Conservation (phyloP, 2,888 invertebrate species). For the Andricus quercusramuli region DNA sequence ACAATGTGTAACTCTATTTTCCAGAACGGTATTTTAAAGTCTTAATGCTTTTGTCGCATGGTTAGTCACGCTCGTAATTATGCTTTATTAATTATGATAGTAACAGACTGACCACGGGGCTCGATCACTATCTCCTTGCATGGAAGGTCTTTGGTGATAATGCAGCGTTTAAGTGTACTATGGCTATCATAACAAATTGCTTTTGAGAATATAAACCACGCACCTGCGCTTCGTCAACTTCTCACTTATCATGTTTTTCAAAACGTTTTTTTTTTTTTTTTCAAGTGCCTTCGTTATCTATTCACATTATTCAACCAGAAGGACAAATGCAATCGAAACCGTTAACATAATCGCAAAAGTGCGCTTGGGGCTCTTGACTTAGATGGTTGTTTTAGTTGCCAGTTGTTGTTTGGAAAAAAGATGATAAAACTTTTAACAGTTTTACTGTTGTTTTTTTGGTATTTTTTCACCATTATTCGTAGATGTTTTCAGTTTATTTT, state of each 20-base stretch:
- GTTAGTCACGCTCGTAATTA: slow-evolving; percentile 53
- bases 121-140: slow-evolving; percentile 43
- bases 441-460: too few species aligned
- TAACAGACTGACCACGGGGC: slow-evolving; percentile 49
- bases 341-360: neutral
- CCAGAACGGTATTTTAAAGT: neutral
- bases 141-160: slow-evolving; percentile 9
- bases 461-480: too few species aligned
- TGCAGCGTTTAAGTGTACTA: slow-evolving; percentile 6
- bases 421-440: too few species aligned
- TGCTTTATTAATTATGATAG: slow-evolving; percentile 57
- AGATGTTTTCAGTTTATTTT: too few species aligned
- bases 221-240: neutral
- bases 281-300: neutral
- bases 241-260: neutral
- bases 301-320: slow-evolving; percentile 3
- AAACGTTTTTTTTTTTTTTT: neutral
- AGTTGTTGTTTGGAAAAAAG: too few species aligned
- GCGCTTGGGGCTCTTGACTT: neutral
- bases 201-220: neutral
- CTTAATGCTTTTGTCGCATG: neutral
- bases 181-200: neutral
- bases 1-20: neutral
- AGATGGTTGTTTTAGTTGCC: neutral
- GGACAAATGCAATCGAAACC: neutral